Conservation (phyloP, 2,797 vertebrate species). For the Hydrophis major region DNA sequence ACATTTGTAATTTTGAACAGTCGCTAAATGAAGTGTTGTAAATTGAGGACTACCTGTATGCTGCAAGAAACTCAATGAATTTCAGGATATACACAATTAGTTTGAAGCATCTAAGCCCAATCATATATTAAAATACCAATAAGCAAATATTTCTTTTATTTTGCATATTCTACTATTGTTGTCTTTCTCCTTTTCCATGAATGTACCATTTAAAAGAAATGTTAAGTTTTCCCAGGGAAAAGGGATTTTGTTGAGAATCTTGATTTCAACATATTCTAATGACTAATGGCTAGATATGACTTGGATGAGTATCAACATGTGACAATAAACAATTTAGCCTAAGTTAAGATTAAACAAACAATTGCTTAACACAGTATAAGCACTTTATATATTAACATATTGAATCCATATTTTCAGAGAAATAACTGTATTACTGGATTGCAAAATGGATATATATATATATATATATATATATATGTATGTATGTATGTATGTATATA, state of each 20-base stretch:
- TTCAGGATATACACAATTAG: neutral
- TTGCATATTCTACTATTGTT: neutral
- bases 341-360: neutral
- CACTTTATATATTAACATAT: neutral
- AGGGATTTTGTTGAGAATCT: neutral
- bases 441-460: neutral
- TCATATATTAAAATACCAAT: neutral
- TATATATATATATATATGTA: neutral
- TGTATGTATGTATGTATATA: no score
- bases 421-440: neutral
- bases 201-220: neutral
- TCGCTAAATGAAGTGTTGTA: no score
- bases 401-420: neutral
- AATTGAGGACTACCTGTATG: no score
- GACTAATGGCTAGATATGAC: neutral
- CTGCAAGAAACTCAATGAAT: neutral
- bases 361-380: neutral
- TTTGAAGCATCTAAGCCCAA: neutral
- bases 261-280: neutral
- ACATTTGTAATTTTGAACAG: no score
- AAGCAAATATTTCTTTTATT: neutral
- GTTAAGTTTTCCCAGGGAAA: neutral
- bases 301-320: neutral
- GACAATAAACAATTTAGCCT: neutral
- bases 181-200: neutral